phyloP scores from a whole-genome alignment of 2,888 invertebrate genomes.

The Drosophila stalkeri region DNA sequence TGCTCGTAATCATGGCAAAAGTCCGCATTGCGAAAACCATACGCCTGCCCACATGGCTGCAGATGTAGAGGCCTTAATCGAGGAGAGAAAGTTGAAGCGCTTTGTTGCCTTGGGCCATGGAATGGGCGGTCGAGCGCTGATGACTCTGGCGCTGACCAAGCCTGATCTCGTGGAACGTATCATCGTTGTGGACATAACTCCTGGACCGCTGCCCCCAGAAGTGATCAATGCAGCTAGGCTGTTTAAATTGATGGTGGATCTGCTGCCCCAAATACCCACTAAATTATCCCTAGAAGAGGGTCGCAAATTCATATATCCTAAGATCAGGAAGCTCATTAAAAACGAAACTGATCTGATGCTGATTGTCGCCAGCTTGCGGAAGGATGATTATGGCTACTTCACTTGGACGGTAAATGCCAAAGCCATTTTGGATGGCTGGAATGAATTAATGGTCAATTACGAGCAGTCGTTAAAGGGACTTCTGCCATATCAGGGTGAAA shows the following conservation, averaged over 20 bases:
- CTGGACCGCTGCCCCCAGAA: no score
- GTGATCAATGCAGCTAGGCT: background rate
- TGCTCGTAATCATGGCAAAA: no score
- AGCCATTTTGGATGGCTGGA: constrained; percentile 39
- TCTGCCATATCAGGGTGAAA: constrained; percentile 37
- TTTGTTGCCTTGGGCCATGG: no score
- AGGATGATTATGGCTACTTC: constrained; percentile 18
- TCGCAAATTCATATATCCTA: constrained; percentile 16
- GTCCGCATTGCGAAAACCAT: no score
- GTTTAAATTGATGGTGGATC: constrained; percentile 32
- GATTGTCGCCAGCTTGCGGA: constrained; percentile 27
- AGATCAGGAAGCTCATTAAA: constrained; percentile 4
- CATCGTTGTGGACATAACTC: no score
- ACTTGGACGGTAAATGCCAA: constrained; percentile 37
- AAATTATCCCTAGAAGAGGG: constrained; percentile 17
- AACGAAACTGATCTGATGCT: background rate
- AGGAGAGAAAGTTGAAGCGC: no score
- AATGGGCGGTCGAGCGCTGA: no score
- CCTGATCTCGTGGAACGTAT: no score
- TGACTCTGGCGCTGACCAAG: no score
- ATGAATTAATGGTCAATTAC: constrained; percentile 22
- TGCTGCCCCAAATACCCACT: constrained; percentile 25
- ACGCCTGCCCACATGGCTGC: no score
- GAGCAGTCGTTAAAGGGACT: constrained; percentile 29
- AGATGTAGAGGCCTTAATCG: no score